Conservation (phyloP, 2,797 vertebrate genomes). For the Sebastes kiyomatsui region DNA sequence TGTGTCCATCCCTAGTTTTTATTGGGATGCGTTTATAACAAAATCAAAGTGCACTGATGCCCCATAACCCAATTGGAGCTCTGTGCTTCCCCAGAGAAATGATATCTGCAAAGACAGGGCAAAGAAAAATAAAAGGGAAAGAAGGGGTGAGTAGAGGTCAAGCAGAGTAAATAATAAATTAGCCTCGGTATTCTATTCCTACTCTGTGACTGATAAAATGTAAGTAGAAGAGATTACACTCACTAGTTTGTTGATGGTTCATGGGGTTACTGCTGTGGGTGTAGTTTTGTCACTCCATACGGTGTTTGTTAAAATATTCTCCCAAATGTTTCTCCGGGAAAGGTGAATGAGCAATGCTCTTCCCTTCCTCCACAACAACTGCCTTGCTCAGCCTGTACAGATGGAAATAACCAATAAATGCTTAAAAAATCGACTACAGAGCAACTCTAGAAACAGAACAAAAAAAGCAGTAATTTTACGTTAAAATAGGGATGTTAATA, state of each 20-base stretch:
- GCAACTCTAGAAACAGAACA: background rate
- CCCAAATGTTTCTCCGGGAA: background rate
- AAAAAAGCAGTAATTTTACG: background rate
- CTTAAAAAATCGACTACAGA: background rate
- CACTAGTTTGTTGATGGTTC: background rate
- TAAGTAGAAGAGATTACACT: background rate
- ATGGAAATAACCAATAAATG: background rate
- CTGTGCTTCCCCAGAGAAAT: constrained; percentile 42
- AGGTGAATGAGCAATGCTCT: background rate
- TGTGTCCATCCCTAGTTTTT: constrained; percentile 43
- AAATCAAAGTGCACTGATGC: constrained; percentile 55
- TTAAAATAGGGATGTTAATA: no score
- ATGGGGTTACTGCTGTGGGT: background rate
- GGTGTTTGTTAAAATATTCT: constrained; percentile 6
- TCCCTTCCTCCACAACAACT: background rate
- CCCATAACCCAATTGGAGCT: constrained; percentile 44
- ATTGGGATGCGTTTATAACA: constrained; percentile 64
- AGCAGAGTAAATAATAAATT: constrained; percentile 19
- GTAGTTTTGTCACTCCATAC: background rate
- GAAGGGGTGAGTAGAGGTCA: constrained; percentile 16
- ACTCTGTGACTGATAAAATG: background rate
- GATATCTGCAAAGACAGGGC: constrained; percentile 36
- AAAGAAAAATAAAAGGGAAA: constrained; percentile 25
- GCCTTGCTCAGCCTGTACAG: background rate
- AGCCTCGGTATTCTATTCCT: background rate